A percentile compares a stretch with the other conserved stretches of the same genome.
phyloP scores from a whole-genome alignment of 2,113 vertebrate species.

The Eretmochelys imbricata region DNA sequence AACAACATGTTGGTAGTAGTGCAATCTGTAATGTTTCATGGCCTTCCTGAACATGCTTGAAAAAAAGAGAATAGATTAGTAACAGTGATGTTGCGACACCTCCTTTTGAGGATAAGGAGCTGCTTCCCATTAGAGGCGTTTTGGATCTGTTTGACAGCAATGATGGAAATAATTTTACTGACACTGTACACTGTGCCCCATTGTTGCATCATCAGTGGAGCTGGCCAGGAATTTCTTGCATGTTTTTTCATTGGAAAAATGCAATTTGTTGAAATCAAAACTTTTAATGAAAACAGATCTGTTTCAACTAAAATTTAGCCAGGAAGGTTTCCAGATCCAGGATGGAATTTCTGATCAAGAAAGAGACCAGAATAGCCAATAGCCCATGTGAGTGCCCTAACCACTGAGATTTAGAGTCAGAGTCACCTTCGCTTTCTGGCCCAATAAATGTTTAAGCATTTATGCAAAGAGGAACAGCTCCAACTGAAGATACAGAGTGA shows the following conservation, averaged over 20 bases:
- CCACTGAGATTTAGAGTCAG: not conserved
- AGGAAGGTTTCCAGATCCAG: not conserved
- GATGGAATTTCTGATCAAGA: not conserved
- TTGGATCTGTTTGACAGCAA: not conserved
- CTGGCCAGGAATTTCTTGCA: not conserved
- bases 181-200: not conserved
- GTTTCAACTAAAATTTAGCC: not conserved
- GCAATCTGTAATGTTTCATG: no score
- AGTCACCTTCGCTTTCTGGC: not conserved
- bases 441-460: not conserved
- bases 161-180: not conserved
- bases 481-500: no score
- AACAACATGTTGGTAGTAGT: not conserved
- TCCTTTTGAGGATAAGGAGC: not conserved
- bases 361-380: not conserved
- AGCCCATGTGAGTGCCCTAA: not conserved
- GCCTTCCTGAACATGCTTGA: no score
- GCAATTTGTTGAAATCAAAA: not conserved
- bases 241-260: not conserved
- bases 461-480: no score
- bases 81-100: fast-evolving
- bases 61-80: no score
- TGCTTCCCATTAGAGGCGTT: not conserved
- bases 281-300: not conserved
- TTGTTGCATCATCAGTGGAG: no score